Percentiles rank a stretch among this genome's conserved stretches.
Evolutionary conservation across 1,140 invertebrate genomes (phyloP).

Genomic region (Drosophila auraria): DNA sequence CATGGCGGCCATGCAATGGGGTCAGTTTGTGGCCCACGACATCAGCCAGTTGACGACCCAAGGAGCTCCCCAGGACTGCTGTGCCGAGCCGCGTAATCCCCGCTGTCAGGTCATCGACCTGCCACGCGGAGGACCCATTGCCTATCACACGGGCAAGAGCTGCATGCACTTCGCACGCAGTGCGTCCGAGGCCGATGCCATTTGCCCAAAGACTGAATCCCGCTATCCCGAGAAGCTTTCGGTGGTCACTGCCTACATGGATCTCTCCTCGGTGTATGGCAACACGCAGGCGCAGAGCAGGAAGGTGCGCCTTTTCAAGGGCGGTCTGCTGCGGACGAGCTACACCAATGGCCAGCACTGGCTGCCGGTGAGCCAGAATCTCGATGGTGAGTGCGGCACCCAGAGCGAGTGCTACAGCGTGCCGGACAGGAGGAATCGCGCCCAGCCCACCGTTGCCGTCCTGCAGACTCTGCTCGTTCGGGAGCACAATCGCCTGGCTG

Average conservation of each 20-base stretch:
- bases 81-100: constrained; percentile 75
- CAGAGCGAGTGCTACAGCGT: constrained; percentile 89
- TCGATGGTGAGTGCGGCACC: constrained; percentile 87
- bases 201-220: constrained; percentile 87
- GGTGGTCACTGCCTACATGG: constrained; percentile 92
- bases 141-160: constrained; percentile 86
- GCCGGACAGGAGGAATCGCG: constrained; percentile 94
- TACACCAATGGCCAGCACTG: constrained; percentile 88
- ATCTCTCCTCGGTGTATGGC: constrained; percentile 94
- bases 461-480: constrained; percentile 93
- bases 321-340: constrained; percentile 88
- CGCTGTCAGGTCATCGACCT: constrained; percentile 94
- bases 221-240: constrained; percentile 91
- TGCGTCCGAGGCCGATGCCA: constrained; percentile 88
- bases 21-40: constrained; percentile 94
- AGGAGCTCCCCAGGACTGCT: constrained; percentile 87
- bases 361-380: constrained; percentile 88
- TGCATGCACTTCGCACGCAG: constrained; percentile 94
- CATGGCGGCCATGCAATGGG: constrained; percentile 92
- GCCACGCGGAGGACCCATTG: constrained; percentile 92
- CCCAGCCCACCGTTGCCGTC: constrained; percentile 92
- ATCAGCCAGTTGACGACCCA: constrained; percentile 90
- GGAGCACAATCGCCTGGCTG: constrained; percentile 96
- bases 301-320: constrained; percentile 87
- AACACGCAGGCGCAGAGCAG: constrained; percentile 87